Evolutionary conservation across 2,113 vertebrate species (phyloP).

Genomic region (Cnemophilus loriae): DNA sequence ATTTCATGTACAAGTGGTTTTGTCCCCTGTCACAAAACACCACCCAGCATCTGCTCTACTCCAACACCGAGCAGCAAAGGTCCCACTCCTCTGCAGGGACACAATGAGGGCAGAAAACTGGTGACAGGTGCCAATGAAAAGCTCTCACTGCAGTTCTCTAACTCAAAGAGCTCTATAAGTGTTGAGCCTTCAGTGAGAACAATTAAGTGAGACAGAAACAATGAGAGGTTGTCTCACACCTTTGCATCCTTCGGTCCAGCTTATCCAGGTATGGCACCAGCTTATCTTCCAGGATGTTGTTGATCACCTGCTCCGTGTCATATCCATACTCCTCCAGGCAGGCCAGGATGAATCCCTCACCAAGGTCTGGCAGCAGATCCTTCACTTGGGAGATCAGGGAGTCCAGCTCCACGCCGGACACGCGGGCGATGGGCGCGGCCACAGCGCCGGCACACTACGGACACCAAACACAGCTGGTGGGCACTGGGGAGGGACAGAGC

Average conservation of each 20-base stretch:
- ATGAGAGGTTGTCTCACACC: slow-evolving; percentile 62
- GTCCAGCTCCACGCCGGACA: slow-evolving; percentile 84
- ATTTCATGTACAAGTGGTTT: not conserved
- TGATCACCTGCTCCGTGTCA: slow-evolving; percentile 86
- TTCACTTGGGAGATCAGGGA: slow-evolving; percentile 89
- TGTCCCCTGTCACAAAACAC: not conserved
- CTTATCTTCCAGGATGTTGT: slow-evolving; percentile 90
- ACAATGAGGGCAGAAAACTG: not conserved
- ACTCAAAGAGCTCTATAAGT: not conserved
- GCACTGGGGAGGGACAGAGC: not conserved
- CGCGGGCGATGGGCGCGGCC: not conserved
- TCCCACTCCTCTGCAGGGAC: not conserved
- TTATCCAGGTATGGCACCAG: slow-evolving; percentile 75
- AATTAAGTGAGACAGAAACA: not conserved
- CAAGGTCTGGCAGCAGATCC: slow-evolving; percentile 89
- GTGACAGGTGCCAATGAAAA: not conserved
- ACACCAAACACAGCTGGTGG: not conserved
- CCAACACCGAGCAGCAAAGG: not conserved
- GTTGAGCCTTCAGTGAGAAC: not conserved
- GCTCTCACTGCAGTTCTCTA: not conserved
- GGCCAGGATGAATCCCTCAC: slow-evolving; percentile 91
- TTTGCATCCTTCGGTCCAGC: slow-evolving; percentile 83
- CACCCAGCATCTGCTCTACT: not conserved
- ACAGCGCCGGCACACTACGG: slow-evolving; percentile 53
- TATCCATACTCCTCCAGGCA: slow-evolving; percentile 88